Conservation (phyloP, 2,797 vertebrate genomes). For the Sebastes variabilis region DNA sequence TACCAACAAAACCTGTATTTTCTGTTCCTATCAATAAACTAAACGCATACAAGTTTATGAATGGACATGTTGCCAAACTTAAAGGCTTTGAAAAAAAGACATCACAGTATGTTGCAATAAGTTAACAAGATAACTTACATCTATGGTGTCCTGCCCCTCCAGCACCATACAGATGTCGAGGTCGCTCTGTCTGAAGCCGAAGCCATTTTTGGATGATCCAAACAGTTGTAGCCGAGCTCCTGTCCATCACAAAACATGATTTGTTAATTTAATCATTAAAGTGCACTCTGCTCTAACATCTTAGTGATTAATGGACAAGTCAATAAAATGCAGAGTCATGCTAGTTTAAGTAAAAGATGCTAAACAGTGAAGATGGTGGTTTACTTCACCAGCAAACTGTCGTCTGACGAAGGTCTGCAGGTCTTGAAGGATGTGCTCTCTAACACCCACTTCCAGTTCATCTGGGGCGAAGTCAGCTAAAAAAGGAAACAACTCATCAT, state of each 20-base stretch:
- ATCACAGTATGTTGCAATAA: background rate
- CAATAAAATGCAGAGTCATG: background rate
- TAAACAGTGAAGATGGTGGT: background rate
- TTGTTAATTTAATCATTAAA: background rate
- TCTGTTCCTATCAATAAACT: background rate
- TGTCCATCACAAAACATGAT: conserved; percentile 44
- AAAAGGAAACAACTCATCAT: background rate
- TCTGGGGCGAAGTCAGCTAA: conserved; percentile 91
- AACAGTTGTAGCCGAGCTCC: conserved; percentile 91
- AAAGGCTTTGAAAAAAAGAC: background rate
- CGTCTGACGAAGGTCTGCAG: conserved; percentile 89
- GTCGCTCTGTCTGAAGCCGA: conserved; percentile 96
- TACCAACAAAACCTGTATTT: background rate
- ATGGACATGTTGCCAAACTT: background rate
- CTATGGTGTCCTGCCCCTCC: conserved; percentile 88
- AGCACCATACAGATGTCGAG: conserved; percentile 96
- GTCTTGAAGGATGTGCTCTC: conserved; percentile 90
- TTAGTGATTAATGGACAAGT: background rate
- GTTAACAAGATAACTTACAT: conserved; percentile 75
- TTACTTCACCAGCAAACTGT: conserved; percentile 87
- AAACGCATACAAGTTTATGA: background rate
- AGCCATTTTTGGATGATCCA: conserved; percentile 97
- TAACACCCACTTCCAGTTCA: conserved; percentile 85
- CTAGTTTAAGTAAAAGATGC: background rate
- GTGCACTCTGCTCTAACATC: background rate